Conservation (phyloP, 1,140 invertebrate genomes). For the Phocides pigmalion region DNA sequence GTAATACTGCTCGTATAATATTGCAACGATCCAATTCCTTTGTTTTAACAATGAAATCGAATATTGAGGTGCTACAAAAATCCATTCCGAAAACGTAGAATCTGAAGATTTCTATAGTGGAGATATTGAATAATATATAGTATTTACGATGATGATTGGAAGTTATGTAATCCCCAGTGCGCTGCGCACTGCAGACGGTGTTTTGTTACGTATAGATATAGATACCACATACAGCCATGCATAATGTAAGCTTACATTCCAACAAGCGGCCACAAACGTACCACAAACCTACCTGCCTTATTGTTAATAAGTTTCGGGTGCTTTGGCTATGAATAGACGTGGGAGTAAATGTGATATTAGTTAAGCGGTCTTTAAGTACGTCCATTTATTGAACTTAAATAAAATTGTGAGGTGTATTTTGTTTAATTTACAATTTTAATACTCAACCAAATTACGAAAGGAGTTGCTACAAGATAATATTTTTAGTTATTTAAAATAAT, state of each 20-base stretch:
- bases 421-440: too few relatives aligned
- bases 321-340: background rate
- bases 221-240: constrained; percentile 3
- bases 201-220: constrained; percentile 16
- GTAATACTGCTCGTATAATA: constrained; percentile 26
- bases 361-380: too few relatives aligned
- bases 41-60: constrained; percentile 69
- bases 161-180: constrained; percentile 67
- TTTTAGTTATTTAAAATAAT: too few relatives aligned
- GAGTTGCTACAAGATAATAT: too few relatives aligned
- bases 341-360: too few relatives aligned
- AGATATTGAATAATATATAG: constrained; percentile 62
- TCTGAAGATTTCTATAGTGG: constrained; percentile 48
- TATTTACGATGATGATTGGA: constrained; percentile 63
- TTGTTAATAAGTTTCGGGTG: constrained; percentile 14
- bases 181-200: constrained; percentile 62
- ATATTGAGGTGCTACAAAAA: constrained; percentile 66
- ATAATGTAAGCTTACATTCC: constrained; percentile 26
- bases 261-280: constrained; percentile 7
- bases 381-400: too few relatives aligned
- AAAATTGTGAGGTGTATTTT: too few relatives aligned
- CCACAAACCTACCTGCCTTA: constrained; percentile 13
- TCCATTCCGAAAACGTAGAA: constrained; percentile 54
- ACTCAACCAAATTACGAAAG: too few relatives aligned
- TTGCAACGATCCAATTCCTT: constrained; percentile 60